Percentiles rank a stretch among this genome's conserved stretches.
phyloP scores from a whole-genome alignment of 23 tunicate genomes.

The Trididemnum clinides region DNA sequence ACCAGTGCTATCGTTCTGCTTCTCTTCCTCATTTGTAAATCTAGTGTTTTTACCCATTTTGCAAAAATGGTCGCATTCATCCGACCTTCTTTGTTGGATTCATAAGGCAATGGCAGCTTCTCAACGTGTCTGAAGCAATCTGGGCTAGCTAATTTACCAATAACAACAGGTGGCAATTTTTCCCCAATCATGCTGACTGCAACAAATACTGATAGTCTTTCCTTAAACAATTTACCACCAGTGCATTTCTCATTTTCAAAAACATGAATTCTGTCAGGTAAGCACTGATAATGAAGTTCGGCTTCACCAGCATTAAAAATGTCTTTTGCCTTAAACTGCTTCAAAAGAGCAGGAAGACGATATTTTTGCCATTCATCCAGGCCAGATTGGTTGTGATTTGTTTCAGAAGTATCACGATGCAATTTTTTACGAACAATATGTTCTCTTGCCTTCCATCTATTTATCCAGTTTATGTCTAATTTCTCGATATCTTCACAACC shows the following conservation, averaged over 20 bases:
- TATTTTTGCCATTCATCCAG: background rate
- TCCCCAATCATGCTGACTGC: background rate
- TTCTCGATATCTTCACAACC: no score
- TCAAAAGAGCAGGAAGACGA: background rate
- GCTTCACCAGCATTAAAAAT: no score
- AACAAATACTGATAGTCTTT: background rate
- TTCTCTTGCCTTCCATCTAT: no score
- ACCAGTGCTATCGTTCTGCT: background rate
- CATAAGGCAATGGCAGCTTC: background rate
- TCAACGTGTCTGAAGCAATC: background rate
- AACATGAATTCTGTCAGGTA: background rate
- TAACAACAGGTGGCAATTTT: background rate
- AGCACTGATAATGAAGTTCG: background rate
- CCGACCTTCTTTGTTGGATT: background rate
- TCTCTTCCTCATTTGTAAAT: background rate
- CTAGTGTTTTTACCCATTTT: background rate
- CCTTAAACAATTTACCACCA: background rate
- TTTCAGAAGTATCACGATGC: no score
- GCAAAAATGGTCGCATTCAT: background rate
- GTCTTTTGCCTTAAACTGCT: no score
- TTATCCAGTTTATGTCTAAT: no score
- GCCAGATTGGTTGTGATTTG: no score
- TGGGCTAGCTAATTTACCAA: background rate
- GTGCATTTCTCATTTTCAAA: background rate
- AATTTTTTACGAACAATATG: no score